phyloP scores from a whole-genome alignment of 2,113 vertebrate genomes.

The Probosciger aterrimus region DNA sequence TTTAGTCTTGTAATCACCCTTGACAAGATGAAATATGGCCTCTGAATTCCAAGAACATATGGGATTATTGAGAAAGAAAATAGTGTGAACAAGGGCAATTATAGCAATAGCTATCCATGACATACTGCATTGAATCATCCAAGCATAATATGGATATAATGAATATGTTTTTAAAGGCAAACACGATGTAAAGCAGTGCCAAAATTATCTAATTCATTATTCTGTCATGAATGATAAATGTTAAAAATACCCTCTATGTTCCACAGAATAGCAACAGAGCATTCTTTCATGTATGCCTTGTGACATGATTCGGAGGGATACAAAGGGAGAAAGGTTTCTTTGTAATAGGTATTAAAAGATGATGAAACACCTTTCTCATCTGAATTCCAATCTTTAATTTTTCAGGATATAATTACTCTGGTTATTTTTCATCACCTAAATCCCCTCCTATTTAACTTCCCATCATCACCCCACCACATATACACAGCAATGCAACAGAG shows the following conservation, averaged over 20 bases:
- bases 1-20: not conserved
- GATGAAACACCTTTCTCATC: not conserved
- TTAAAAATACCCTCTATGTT: not conserved
- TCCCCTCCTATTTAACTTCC: not conserved
- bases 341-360: not conserved
- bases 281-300: not conserved
- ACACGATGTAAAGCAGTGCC: conserved; percentile 35
- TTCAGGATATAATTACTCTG: not conserved
- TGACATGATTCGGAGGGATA: not conserved
- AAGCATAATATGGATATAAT: conserved; percentile 24
- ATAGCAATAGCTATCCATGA: conserved; percentile 49
- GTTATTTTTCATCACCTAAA: not conserved
- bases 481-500: not conserved
- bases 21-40: conserved; percentile 59
- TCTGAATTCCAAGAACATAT: conserved; percentile 37
- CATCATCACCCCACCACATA: not conserved
- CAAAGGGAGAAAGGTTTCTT: not conserved
- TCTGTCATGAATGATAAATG: conserved; percentile 4
- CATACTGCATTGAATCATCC: not conserved
- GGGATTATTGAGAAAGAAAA: conserved; percentile 65
- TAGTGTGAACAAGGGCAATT: conserved; percentile 62
- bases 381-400: conserved; percentile 27
- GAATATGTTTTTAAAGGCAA: conserved; percentile 60
- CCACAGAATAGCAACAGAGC: not conserved
- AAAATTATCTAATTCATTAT: conserved; percentile 46